Percentiles rank a stretch among this genome's conserved stretches.
These are phyloP conservation scores for Lagenorhynchus albirostris DNA, from an alignment of 2,113 vertebrate genomes.

Conservation along the genomic window DNA sequence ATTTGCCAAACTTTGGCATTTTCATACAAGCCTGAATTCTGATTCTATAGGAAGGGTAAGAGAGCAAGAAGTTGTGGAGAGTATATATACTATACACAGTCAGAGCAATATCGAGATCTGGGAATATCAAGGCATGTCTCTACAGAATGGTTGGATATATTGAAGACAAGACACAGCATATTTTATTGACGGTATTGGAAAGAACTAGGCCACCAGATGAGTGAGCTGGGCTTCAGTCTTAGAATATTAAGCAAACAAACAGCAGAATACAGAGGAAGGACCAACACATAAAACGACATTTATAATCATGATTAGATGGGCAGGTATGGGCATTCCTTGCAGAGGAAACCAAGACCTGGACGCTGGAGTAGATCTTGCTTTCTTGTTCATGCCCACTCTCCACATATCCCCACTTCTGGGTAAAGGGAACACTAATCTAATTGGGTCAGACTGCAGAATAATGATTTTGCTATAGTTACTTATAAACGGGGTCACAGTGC, in stretches of 20 bases:
- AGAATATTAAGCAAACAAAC: conserved; percentile 50
- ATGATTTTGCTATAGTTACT: background rate
- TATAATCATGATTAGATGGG: background rate
- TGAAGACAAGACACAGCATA: background rate
- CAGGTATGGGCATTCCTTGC: background rate
- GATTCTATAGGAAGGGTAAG: background rate
- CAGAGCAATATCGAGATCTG: background rate
- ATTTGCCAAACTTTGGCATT: background rate
- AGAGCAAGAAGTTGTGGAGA: background rate
- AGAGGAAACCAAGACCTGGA: background rate
- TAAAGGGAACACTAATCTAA: background rate
- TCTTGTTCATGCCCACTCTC: background rate
- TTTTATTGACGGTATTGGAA: conserved; percentile 38
- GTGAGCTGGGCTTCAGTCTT: conserved; percentile 15
- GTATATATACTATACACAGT: background rate
- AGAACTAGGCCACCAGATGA: conserved; percentile 47
- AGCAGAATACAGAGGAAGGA: background rate
- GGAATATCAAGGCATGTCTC: background rate
- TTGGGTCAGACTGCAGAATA: background rate
- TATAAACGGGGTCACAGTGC: background rate
- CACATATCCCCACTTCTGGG: background rate
- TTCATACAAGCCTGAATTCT: background rate
- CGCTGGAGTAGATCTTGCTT: background rate
- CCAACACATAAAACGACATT: background rate
- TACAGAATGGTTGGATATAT: background rate